Evolutionary conservation across 37 sponge, comb jelly and placozoan genomes (phyloP), one percentile per base, ranked within the genome.

Genomic region (Agelas oroides): DNA sequence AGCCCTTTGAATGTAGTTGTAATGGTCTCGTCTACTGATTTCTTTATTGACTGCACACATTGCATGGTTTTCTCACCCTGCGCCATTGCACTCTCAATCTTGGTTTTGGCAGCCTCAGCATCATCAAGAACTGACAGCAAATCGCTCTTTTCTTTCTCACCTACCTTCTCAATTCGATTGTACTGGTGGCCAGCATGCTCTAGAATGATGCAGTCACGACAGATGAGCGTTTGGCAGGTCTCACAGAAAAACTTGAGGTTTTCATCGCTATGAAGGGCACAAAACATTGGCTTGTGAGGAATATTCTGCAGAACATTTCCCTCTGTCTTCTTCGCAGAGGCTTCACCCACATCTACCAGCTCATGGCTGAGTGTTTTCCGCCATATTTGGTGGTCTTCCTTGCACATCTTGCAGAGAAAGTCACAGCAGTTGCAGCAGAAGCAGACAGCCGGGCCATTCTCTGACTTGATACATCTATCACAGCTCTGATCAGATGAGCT

Each of bases 391-490:
- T 87, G 88, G 34, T 87, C 65, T 46, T 73, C 59, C 13, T 36
- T 17, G 35, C 88, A 87, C 12, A 72, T 30, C 23, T 73, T 53
- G 58, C 88, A 87, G 13, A 87, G 80, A 53, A 87, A 87, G 28
- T 72, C 65, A 32, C 75, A 80, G 59, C 81, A 80, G 6, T 73
- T 59, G 55, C 46, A 59, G 52, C 88, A 87, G 81, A 87, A 87
- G 1, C 30, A 30, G n/a, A 87, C 67, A 0, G 81, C 81, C 18
- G 75, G 33, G 17, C 81, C 74, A 21, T 72, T 55, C 33, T 32
- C 65, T n/a, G 66, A 20, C 30, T 39, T 53, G 13, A 79, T 62
- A 34, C 75, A 80, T 15, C 33, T 73, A 41, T 84, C 75, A n/a
- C 84, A 84, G 24, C 33, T 23, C 17, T 65, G 23, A 5, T 80